Evolutionary conservation across 2,113 vertebrate genomes (phyloP), one percentile per base, ranked within the genome.

Genomic region (Saccopteryx bilineata): DNA sequence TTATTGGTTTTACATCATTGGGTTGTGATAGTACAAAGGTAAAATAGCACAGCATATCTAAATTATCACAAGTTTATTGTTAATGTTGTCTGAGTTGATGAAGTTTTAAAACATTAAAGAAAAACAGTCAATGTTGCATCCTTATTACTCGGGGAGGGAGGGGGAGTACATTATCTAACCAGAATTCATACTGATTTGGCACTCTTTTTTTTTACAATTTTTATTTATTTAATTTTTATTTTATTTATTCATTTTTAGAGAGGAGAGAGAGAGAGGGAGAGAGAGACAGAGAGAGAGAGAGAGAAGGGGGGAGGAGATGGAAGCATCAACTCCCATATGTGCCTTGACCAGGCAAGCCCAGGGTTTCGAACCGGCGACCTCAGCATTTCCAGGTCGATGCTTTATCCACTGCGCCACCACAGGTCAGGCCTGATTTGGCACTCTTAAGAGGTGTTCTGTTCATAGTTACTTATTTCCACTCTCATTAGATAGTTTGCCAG

Each of bases 101-200:
- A 52, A 31, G 63, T 93, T 93, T 90, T 78, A 95, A 75, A 75
- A 74, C 48, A 69, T 88, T 56, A 63, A 26, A n/a, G 89, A 48
- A 83, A 96, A 76, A 3, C 9, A 33, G 31, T 91, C 74, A 61
- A 17, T 87, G 71, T 54, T 26, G 15, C 63, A 79, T 60, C 60
- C 39, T 93, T 94, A 31, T 46, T 87, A 39, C 23, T 78, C 60
- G 87, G 9, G 23, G 58, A 13, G 33, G 69, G 9, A 87, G 9
- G 23, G 58, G 17, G 33, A 75, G 9, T 39, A 19, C 52, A 2
- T 95, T 66, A 52, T 66, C 65, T 87, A 3, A 61, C 50, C 50
- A 76, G 65, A 75, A 54, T 94, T 24, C 4, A 80, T 46, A 33
- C 8, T 52, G 69, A 91, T 76, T 94, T 58, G 56, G 61, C 61